Base-by-base conservation (phyloP, 2,888 invertebrate genomes). In the Liopterus haemorrhoidalis region DNA sequence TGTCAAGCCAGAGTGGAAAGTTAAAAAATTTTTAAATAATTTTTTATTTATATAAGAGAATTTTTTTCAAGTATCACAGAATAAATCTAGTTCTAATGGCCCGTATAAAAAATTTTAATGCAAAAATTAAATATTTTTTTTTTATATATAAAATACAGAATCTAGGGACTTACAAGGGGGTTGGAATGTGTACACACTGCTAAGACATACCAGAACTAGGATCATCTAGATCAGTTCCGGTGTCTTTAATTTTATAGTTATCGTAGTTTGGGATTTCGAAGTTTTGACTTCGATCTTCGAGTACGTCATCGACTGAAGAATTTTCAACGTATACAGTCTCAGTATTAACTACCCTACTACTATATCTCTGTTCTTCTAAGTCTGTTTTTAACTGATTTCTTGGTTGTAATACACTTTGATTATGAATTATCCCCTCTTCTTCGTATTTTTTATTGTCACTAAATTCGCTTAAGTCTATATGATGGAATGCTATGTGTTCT, bases 1-100 rank as follows among this genome's bases (percentile, higher is more conserved):
- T 37, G 43, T 44, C 32, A 44, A 44, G 38, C 43, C 43, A 44
- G 43, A 44, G 43, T 44, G 38, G 22, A 22, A 36, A 11, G 33
- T n/a, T 12, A 30, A 43, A 33, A 42, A 37, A 22, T 35, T 19
- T 21, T 6, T 9, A 22, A 22, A 22, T 22, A 22, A 22, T 22
- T 22, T 22, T 22, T 22, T 22, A 22, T 5, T 54, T 58, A 60
- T 60, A 60, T 59, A 59, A 60, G 55, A 57, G 52, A 63, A 62
- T 64, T 66, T 64, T 67, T 67, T 68, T 66, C 68, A 67, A 65
- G 61, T 69, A 69, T 69, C 69, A 69, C 69, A 68, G 69, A 68
- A 69, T 66, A 62, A 65, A 67, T 61, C 68, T 68, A 68, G 66
- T 65, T 59, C 67, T 68, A 68, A 62, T 67, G 67, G 68, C 67